Evolutionary conservation across 2,797 vertebrate genomes (phyloP), one percentile per base, ranked within the genome.

Genomic region (Acomys russatus): DNA sequence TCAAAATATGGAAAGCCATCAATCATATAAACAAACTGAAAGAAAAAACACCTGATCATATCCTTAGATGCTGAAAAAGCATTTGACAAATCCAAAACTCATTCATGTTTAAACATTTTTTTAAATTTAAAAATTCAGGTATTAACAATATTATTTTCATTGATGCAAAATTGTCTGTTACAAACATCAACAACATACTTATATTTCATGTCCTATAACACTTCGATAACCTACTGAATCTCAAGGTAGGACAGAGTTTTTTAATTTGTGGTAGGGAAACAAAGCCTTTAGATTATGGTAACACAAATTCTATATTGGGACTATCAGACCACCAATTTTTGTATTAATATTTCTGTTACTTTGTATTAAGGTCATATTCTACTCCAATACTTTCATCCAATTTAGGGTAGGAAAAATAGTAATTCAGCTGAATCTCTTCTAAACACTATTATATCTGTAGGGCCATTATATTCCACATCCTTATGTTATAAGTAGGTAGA

Each of bases 341-440:
- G 11, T 33, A 51, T 12, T 86, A 63, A n/a, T 51, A 61, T 71
- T 73, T n/a, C 4, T 68, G 1, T 0, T 25, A n/a, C 3, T 54
- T 18, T 64, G 12, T 74, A 22, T 68, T 2, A 54, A 70, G 0
- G 18, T 8, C 17, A 1, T 2, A 74, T 4, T 8, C 33, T 88
- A 3, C 74, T 92, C 4, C 74, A 91, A 11, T 90, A 76, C n/a
- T 80, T 86, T 92, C 10, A 49, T 20, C 79, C 2, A 90, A 93
- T 93, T 25, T 3, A 85, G 35, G 1, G 3, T 66, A 3, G 7
- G 63, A 20, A 68, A 30, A 64, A 44, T 15, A 51, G 54, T 8
- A 89, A 74, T 82, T 49, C 38, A 33, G 30, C n/a, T 11, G 15
- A 76, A 77, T 68, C 4, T 80, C 11, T 86, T 91, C 6, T 51